phyloP scores from a whole-genome alignment of 2,797 vertebrate genomes.

The Paedocypris micromegethes region DNA sequence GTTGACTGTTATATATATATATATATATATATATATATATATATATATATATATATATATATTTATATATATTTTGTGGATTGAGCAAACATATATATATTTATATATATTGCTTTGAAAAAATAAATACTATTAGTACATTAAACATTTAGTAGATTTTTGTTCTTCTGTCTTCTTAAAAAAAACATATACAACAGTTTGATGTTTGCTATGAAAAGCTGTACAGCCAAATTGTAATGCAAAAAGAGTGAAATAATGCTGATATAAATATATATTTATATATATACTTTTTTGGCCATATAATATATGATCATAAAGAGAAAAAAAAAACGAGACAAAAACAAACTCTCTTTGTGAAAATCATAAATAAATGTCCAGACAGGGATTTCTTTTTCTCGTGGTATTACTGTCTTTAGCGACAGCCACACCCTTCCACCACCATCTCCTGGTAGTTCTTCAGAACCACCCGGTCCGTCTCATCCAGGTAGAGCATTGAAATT shows the following conservation, averaged over 20 bases:
- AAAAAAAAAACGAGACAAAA: slow-evolving; percentile 75
- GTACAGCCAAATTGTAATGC: slow-evolving; percentile 86
- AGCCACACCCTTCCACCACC: slow-evolving; percentile 98
- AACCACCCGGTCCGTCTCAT: slow-evolving; percentile 98
- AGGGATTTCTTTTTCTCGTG: slow-evolving; percentile 61
- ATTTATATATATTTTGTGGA: too few species aligned
- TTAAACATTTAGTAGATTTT: slow-evolving; percentile 63
- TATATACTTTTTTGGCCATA: slow-evolving; percentile 85
- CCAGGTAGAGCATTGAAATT: slow-evolving; percentile 98
- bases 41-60: too few species aligned
- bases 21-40: too few species aligned
- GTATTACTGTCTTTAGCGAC: slow-evolving; percentile 72
- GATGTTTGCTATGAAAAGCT: slow-evolving; percentile 81
- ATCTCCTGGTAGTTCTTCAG: slow-evolving; percentile 99
- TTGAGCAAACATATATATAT: slow-evolving; percentile 51
- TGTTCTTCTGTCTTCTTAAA: slow-evolving; percentile 71
- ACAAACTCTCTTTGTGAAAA: slow-evolving; percentile 92
- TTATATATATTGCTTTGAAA: slow-evolving; percentile 64
- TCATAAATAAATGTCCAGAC: slow-evolving; percentile 98
- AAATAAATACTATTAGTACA: slow-evolving; percentile 79
- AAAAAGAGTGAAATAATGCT: slow-evolving; percentile 97
- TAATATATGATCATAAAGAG: slow-evolving; percentile 99
- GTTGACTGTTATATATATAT: too few species aligned
- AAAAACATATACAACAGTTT: slow-evolving; percentile 70
- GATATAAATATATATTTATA: slow-evolving; percentile 99